These are phyloP conservation scores for Parnassius mnemosyne DNA, from an alignment of 2,888 invertebrate genomes.

Conservation along the genomic window DNA sequence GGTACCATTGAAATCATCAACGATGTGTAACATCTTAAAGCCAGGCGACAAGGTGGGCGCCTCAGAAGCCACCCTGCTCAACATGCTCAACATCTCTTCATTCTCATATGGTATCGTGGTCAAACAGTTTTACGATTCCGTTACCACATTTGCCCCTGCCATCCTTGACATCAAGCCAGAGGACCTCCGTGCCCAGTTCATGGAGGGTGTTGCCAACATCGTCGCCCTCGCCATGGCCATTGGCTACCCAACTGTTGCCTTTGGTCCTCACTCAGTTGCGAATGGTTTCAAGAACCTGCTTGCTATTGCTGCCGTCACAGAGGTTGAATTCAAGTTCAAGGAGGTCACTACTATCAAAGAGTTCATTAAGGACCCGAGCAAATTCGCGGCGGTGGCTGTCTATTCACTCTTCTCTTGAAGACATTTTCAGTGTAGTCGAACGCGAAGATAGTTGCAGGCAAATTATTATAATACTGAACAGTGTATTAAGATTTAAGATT, in stretches of 20 bases:
- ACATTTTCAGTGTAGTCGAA: too few species aligned
- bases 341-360: constrained; percentile 96
- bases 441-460: too few species aligned
- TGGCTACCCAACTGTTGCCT: constrained; percentile 97
- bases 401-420: too few species aligned
- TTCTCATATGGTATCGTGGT: constrained; percentile 99
- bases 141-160: constrained; percentile 97
- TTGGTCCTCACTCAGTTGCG: constrained; percentile 97
- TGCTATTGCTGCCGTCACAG: constrained; percentile 97
- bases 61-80: constrained; percentile 98
- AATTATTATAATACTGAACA: too few species aligned
- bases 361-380: constrained; percentile 96
- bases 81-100: constrained; percentile 99
- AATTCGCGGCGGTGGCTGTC: constrained; percentile 85
- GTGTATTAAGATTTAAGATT: too few species aligned
- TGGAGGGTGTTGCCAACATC: constrained; percentile 96
- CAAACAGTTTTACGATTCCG: constrained; percentile 98
- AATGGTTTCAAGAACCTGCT: constrained; percentile 99
- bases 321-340: constrained; percentile 96
- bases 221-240: constrained; percentile 95
- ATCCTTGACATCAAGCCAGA: constrained; percentile 99
- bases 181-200: constrained; percentile 94
- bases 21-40: constrained; percentile 94
- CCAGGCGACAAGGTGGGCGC: constrained; percentile 99
- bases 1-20: constrained; percentile 99